Evolutionary conservation across 2,113 vertebrate genomes (phyloP).

Genomic region (Pelecanoides urinatrix): DNA sequence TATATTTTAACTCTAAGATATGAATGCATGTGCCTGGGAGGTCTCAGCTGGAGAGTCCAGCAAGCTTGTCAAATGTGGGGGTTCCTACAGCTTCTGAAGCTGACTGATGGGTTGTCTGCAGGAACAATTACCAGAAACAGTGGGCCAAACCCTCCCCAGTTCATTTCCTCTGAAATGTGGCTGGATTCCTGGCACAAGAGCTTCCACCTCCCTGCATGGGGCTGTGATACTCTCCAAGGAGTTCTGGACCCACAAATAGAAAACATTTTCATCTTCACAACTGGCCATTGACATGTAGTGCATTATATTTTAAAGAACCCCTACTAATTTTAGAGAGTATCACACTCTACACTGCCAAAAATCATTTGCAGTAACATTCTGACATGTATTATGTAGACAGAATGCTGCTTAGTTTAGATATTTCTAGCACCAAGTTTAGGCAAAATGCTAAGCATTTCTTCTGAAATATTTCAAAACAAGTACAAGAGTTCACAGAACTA

Average conservation of each 20-base stretch:
- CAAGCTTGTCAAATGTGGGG: background rate
- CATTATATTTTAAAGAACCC: background rate
- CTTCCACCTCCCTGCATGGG: rapidly evolving
- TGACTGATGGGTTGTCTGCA: background rate
- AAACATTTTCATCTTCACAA: background rate
- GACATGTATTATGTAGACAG: background rate
- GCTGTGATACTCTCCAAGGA: background rate
- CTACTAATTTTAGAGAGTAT: background rate
- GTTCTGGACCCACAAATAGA: background rate
- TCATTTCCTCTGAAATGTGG: background rate
- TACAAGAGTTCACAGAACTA: background rate
- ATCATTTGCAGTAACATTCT: background rate
- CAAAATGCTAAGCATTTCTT: background rate
- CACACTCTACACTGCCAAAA: background rate
- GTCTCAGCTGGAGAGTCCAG: background rate
- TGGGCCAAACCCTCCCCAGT: background rate
- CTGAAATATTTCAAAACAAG: constrained; percentile 44
- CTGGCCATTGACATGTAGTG: rapidly evolving
- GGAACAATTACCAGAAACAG: background rate
- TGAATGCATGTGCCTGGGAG: background rate
- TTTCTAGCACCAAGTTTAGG: background rate
- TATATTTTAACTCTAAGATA: constrained; percentile 9
- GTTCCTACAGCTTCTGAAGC: background rate
- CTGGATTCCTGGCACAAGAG: background rate
- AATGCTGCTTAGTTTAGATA: background rate